A percentile compares a stretch with the other conserved stretches of the same genome.
These are phyloP conservation scores for Steinernema feltiae DNA, from an alignment of 1,140 invertebrate genomes.

Conservation along the genomic window DNA sequence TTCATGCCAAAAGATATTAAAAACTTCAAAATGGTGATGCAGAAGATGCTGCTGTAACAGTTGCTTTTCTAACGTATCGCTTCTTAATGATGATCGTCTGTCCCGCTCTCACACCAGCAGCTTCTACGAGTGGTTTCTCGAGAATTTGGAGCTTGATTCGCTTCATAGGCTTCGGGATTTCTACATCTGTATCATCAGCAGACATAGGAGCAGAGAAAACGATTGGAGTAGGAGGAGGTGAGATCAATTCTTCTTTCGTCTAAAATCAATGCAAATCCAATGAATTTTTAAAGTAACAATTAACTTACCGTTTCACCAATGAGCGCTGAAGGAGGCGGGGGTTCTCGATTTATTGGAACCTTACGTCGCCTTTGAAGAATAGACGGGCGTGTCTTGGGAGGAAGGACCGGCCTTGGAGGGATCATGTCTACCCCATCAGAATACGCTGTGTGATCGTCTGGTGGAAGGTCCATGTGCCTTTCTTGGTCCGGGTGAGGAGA, in stretches of 20 bases:
- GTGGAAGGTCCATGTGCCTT: neutral
- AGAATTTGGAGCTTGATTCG: neutral
- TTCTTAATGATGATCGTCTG: constrained; percentile 1
- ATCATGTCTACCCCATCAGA: neutral
- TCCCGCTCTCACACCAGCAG: neutral
- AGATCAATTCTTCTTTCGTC: neutral
- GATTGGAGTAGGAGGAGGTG: neutral
- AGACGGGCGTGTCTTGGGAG: neutral
- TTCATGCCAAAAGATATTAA: neutral
- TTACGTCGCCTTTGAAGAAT: neutral
- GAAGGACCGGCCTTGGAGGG: neutral
- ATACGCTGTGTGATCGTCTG: neutral
- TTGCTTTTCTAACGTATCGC: neutral
- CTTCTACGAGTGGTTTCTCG: neutral
- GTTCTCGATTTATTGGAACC: neutral
- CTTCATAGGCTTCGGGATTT: neutral
- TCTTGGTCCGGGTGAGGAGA: neutral
- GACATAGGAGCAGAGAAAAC: neutral
- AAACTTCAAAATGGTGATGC: neutral
- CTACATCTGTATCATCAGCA: neutral
- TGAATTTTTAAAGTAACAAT: neutral
- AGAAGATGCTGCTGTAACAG: neutral
- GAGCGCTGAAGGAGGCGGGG: neutral
- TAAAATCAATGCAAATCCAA: neutral
- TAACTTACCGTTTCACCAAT: neutral